Percentiles rank a stretch among this genome's conserved stretches.
Conservation (phyloP, 2,888 invertebrate species). For the Rhingia rostrata region DNA sequence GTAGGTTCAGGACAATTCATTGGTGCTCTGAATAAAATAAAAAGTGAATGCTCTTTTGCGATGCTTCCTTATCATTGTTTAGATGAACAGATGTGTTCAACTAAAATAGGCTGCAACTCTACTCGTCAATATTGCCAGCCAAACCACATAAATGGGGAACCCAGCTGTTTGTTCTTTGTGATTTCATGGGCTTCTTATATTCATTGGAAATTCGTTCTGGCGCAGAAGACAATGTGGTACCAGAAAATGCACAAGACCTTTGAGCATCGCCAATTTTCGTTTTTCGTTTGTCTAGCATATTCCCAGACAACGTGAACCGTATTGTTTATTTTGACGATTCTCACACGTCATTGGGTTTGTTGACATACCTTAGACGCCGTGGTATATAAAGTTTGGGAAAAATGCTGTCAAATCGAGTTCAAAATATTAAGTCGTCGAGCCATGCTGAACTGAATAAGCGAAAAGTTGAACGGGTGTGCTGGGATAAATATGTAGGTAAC, state of each 20-base stretch:
- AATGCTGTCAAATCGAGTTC: not conserved
- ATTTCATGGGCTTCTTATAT: too few relatives aligned
- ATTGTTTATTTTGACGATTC: slow-evolving; percentile 1
- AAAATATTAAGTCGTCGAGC: too few relatives aligned
- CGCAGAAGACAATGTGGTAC: not conserved
- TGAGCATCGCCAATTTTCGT: not conserved
- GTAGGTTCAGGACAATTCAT: too few relatives aligned
- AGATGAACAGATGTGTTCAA: too few relatives aligned
- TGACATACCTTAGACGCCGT: slow-evolving; percentile 10
- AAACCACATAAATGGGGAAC: too few relatives aligned
- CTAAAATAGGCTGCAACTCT: slow-evolving; percentile 1
- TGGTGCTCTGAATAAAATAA: too few relatives aligned
- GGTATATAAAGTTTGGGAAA: slow-evolving; percentile 16
- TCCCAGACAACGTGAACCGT: slow-evolving; percentile 2
- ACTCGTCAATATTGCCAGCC: too few relatives aligned
- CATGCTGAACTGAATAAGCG: not conserved
- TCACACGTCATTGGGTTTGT: too few relatives aligned
- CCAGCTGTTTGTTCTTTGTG: not conserved
- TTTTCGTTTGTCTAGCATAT: slow-evolving; percentile 4
- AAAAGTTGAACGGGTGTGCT: not conserved
- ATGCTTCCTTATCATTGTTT: not conserved
- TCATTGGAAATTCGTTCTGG: too few relatives aligned
- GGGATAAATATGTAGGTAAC: too few relatives aligned
- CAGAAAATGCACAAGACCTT: too few relatives aligned
- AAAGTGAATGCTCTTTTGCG: too few relatives aligned